Base-by-base conservation (phyloP, 2,113 vertebrate species). In the Hystrix brachyura region DNA sequence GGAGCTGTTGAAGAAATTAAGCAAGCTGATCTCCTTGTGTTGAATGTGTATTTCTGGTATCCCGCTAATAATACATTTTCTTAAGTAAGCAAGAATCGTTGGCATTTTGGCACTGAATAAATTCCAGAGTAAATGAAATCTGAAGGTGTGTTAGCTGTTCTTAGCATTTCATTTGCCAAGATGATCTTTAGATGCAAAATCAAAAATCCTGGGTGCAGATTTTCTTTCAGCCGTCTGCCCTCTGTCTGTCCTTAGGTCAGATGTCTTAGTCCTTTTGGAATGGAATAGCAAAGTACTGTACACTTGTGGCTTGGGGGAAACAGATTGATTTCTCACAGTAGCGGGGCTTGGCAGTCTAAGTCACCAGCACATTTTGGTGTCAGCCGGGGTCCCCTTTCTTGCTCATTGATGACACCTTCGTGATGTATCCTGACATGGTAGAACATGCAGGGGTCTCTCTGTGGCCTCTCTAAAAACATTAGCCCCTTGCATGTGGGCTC, bases 101-200 rank as follows among this genome's bases (percentile, higher is more conserved):
- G 86, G 34, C 38, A 38, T 94, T 94, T 90, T 95, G 95, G 53
- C 65, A 94, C 78, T 94, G 84, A 97, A 67, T 96, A 87, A 53
- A 92, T 95, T 97, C 55, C n/a, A 94, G 53, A 48, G 90, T 92
- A 94, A 92, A 85, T 67, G 65, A 90, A 90, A n/a, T 67, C 88
- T 82, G 65, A 27, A 60, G 90, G 74, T 93, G 17, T 59, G n/a
- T 53, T 91, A 69, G 38, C 64, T 91, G 43, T 90, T 82, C 62
- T 91, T 88, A 76, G 51, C 10, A 78, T 96, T 59, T 67, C 55
- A 23, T 94, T 91, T 85, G 48, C 8, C 62, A 92, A 55, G 48
- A 27, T 18, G 46, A 48, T 29, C 1, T 67, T 21, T 80, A 80
- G 8, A 78, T 76, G 48, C 46, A 53, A 19, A 78, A 53, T 85